These are phyloP conservation scores for Patella depressa DNA, from an alignment of 2,888 invertebrate species.

Conservation along the genomic window DNA sequence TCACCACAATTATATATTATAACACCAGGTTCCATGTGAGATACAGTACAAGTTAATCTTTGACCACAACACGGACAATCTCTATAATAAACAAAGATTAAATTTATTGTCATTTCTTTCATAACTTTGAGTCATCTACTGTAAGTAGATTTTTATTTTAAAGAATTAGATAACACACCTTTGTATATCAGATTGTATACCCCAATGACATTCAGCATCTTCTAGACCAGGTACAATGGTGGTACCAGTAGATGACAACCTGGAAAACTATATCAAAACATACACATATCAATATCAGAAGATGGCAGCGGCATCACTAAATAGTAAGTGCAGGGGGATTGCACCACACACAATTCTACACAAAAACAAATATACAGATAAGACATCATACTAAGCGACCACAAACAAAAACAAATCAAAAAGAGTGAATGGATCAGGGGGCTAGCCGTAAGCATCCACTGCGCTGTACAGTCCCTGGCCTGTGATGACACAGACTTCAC, in stretches of 20 bases:
- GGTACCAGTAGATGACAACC: slow-evolving; percentile 17
- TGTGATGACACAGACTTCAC: too few species aligned
- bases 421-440: too few species aligned
- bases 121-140: background rate
- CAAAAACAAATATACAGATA: too few species aligned
- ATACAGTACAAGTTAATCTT: slow-evolving; percentile 47
- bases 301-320: too few species aligned
- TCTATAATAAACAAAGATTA: slow-evolving; percentile 28
- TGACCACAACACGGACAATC: slow-evolving; percentile 47
- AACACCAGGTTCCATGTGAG: slow-evolving; percentile 52
- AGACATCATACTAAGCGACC: too few species aligned
- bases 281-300: too few species aligned
- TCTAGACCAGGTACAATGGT: slow-evolving; percentile 37
- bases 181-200: slow-evolving; percentile 43
- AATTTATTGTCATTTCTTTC: background rate
- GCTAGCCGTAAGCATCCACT: too few species aligned
- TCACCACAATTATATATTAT: slow-evolving; percentile 56
- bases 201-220: slow-evolving; percentile 59
- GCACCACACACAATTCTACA: too few species aligned
- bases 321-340: too few species aligned
- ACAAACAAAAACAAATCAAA: too few species aligned
- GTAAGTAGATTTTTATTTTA: background rate
- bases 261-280: slow-evolving; percentile 15
- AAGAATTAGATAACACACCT: slow-evolving; percentile 35
- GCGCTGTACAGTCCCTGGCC: too few species aligned